phyloP scores from a whole-genome alignment of 2,797 vertebrate species.

The Hydrocynus forskahlii region DNA sequence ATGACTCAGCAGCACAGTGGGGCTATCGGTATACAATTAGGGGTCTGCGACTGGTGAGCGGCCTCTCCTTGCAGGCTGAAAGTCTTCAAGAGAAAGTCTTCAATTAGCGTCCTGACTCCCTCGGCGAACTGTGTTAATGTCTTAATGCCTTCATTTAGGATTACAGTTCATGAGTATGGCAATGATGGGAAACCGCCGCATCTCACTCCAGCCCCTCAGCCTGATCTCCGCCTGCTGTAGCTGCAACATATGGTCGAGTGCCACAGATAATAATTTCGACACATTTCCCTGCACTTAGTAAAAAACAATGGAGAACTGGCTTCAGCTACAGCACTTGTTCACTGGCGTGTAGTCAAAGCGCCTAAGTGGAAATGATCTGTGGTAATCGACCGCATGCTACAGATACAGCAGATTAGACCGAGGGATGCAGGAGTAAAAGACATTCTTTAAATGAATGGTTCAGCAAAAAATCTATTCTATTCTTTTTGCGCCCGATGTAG shows the following conservation, averaged over 20 bases:
- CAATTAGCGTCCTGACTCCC: constrained; percentile 4
- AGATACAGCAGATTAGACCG: too few relatives aligned
- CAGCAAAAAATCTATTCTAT: too few relatives aligned
- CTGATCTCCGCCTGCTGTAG: background rate
- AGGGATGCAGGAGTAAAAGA: too few relatives aligned
- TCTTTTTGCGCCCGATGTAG: too few relatives aligned
- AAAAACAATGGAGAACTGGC: background rate
- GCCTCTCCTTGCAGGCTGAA: constrained; percentile 23
- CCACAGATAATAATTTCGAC: background rate
- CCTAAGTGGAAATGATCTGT: too few relatives aligned
- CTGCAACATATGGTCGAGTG: background rate
- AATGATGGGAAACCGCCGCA: background rate
- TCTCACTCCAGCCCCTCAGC: background rate
- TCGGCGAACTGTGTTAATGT: constrained; percentile 12
- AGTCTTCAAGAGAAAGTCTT: constrained; percentile 15
- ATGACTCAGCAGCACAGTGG: constrained; percentile 8
- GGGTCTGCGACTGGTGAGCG: constrained; percentile 2
- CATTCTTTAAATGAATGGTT: too few relatives aligned
- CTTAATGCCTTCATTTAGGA: constrained; percentile 22
- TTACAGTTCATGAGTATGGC: background rate
- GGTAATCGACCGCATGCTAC: too few relatives aligned
- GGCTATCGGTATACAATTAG: constrained; percentile 14
- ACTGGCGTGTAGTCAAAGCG: too few relatives aligned
- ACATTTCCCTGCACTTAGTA: too few relatives aligned
- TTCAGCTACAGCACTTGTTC: background rate